These are phyloP conservation scores for Chrysocyon brachyurus DNA, from an alignment of 2,797 vertebrate genomes.

Conservation along the genomic window DNA sequence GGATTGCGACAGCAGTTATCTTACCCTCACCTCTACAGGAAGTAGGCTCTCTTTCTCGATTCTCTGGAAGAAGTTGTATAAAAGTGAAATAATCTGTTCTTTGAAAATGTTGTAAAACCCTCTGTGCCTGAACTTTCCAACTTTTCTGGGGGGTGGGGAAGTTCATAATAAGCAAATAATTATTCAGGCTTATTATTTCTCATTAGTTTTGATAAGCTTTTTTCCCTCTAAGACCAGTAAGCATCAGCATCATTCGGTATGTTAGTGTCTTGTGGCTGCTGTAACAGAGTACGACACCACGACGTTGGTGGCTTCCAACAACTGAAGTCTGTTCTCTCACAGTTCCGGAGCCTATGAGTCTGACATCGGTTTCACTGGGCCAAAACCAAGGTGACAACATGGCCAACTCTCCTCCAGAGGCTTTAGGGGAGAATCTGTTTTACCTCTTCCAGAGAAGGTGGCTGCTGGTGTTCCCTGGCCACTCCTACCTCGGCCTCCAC, in stretches of 20 bases:
- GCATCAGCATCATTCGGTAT: not conserved
- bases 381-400: not conserved
- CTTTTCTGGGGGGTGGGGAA: not conserved
- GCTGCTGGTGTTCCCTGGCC: not conserved
- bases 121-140: not conserved
- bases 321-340: not conserved
- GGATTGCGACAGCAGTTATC: not conserved
- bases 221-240: not conserved
- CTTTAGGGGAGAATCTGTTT: not conserved
- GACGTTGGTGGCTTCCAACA: not conserved
- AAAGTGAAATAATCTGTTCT: not conserved
- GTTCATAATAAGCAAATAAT: not conserved
- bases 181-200: not conserved
- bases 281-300: not conserved
- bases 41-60: not conserved
- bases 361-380: not conserved
- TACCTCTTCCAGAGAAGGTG: not conserved
- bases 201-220: not conserved
- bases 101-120: not conserved
- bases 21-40: not conserved
- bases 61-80: not conserved
- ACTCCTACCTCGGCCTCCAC: no score
- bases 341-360: not conserved
- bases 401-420: not conserved
- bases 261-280: not conserved